These are phyloP conservation scores for Lasioglossum oenotherae DNA, from an alignment of 2,888 invertebrate genomes.

Conservation along the genomic window DNA sequence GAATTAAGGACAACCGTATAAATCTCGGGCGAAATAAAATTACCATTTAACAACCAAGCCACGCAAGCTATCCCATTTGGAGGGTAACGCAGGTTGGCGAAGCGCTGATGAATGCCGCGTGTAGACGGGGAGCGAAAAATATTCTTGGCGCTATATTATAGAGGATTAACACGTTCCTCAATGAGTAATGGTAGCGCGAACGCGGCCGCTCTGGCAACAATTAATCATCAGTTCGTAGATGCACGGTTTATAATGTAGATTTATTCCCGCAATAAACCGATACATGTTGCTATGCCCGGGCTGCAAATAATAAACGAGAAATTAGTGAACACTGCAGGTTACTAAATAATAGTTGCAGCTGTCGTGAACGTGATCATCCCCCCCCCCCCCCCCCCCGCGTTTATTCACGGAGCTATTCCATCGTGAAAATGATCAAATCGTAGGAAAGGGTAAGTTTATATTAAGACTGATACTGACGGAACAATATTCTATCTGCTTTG, in stretches of 20 bases:
- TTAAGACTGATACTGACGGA: neutral
- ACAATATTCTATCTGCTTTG: neutral
- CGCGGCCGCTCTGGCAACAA: conserved; percentile 29
- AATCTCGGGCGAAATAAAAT: conserved; percentile 43
- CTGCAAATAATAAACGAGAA: conserved; percentile 38
- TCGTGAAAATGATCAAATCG: neutral
- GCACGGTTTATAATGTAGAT: conserved; percentile 46
- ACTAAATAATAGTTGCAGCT: conserved; percentile 22
- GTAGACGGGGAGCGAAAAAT: conserved; percentile 39
- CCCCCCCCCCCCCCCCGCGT: neutral
- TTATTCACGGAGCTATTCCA: neutral
- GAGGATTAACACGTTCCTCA: conserved; percentile 60
- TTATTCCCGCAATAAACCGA: conserved; percentile 41
- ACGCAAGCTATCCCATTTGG: conserved; percentile 24
- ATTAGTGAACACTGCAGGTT: conserved; percentile 1
- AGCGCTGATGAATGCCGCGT: conserved; percentile 25
- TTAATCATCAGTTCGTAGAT: conserved; percentile 56
- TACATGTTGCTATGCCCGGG: neutral
- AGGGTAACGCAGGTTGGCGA: conserved; percentile 6
- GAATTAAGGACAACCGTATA: conserved; percentile 22
- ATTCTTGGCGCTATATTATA: conserved; percentile 43
- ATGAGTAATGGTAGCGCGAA: conserved; percentile 50
- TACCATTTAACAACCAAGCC: conserved; percentile 48
- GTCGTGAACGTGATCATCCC: neutral
- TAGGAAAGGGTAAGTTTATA: neutral